Percentiles rank a stretch among this genome's conserved stretches.
These are phyloP conservation scores for Philaenus spumarius DNA, from an alignment of 1,140 invertebrate genomes.

Conservation along the genomic window DNA sequence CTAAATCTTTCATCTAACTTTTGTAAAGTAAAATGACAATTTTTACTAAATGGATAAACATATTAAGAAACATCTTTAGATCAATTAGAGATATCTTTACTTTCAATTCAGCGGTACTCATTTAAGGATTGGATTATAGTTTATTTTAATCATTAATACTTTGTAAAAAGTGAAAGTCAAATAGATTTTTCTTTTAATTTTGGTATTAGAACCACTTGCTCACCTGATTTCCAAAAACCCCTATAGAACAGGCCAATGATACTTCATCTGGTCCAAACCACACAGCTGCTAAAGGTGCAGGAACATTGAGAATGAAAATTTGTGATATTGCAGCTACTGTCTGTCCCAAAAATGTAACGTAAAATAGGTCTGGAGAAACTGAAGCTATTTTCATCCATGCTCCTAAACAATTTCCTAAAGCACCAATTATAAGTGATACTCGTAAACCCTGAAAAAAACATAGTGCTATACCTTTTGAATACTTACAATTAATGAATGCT, in stretches of 20 bases:
- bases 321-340: conserved; percentile 75
- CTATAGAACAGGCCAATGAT: conserved; percentile 93
- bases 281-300: conserved; percentile 86
- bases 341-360: conserved; percentile 82
- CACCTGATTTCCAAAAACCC: conserved; percentile 99
- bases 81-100: too few species aligned
- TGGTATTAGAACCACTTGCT: conserved; percentile 23
- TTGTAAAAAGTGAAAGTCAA: too few species aligned
- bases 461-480: too few species aligned
- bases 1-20: too few species aligned
- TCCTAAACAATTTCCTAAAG: conserved; percentile 79
- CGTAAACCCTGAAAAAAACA: conserved; percentile 76
- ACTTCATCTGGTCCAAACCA: conserved; percentile 97
- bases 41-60: too few species aligned
- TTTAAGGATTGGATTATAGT: too few species aligned
- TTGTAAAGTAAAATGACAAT: too few species aligned
- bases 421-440: conserved; percentile 73
- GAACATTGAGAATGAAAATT: conserved; percentile 90
- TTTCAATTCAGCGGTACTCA: too few species aligned
- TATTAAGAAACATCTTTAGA: too few species aligned
- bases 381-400: conserved; percentile 92
- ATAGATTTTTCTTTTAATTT: too few species aligned
- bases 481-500: too few species aligned
- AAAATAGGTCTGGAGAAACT: conserved; percentile 70
- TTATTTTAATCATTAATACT: too few species aligned